Percentiles rank a stretch among this genome's conserved stretches.
These are phyloP conservation scores for Cololabis saira DNA, from an alignment of 2,113 vertebrate species.

Conservation along the genomic window DNA sequence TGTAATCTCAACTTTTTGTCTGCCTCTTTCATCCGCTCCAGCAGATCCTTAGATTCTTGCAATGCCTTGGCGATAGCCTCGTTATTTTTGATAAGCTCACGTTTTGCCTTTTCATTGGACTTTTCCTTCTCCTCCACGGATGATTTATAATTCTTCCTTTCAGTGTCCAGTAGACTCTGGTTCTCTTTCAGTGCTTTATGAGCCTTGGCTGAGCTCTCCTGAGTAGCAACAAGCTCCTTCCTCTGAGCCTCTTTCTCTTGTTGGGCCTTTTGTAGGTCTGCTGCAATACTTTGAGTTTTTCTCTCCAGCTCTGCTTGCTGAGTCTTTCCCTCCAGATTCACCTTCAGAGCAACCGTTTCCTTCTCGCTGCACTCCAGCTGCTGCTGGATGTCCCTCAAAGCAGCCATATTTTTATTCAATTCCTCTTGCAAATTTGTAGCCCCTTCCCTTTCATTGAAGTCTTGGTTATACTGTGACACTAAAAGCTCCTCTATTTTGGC, in stretches of 20 bases:
- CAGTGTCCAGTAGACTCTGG: constrained; percentile 86
- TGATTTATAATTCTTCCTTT: constrained; percentile 85
- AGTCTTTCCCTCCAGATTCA: constrained; percentile 80
- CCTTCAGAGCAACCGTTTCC: constrained; percentile 81
- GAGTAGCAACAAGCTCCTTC: constrained; percentile 84
- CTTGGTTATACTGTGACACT: too few relatives aligned
- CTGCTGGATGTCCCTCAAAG: constrained; percentile 82
- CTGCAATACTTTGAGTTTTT: constrained; percentile 77
- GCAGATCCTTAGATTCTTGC: constrained; percentile 83
- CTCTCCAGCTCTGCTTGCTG: constrained; percentile 82
- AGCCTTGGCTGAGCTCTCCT: constrained; percentile 84
- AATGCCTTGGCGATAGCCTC: constrained; percentile 84
- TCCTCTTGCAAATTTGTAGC: constrained; percentile 82
- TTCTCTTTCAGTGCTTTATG: constrained; percentile 85
- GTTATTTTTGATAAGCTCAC: constrained; percentile 85
- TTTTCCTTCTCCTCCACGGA: constrained; percentile 89
- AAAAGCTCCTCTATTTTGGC: too few relatives aligned
- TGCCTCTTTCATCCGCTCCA: constrained; percentile 87
- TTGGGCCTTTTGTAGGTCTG: constrained; percentile 84
- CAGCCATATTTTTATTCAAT: constrained; percentile 86
- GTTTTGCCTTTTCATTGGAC: constrained; percentile 85
- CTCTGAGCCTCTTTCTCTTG: constrained; percentile 82
- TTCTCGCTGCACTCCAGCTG: constrained; percentile 82
- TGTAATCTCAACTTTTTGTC: constrained; percentile 85
- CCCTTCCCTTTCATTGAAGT: constrained; percentile 93